Conservation (phyloP, 2,797 vertebrate genomes). For the Melanitta fusca region DNA sequence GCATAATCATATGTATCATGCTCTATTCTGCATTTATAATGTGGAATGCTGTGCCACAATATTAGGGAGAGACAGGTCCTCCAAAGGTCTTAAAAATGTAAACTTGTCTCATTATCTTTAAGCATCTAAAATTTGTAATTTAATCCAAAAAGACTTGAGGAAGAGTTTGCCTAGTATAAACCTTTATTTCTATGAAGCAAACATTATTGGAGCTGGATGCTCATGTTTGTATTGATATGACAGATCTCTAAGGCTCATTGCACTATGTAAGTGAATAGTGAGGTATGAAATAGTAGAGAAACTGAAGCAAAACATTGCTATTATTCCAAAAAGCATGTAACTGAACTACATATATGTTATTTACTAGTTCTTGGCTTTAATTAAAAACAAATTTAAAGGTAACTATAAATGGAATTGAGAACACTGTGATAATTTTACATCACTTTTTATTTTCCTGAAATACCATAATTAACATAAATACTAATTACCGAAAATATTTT, state of each 20-base stretch:
- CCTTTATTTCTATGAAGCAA: not conserved
- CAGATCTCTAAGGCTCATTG: not conserved
- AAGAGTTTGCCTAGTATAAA: not conserved
- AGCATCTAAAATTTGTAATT: not conserved
- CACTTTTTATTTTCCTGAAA: constrained; percentile 49
- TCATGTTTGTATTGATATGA: not conserved
- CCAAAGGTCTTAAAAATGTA: not conserved
- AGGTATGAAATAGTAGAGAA: not conserved
- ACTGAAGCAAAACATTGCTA: not conserved
- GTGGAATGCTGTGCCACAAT: not conserved
- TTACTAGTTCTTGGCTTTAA: constrained; percentile 16
- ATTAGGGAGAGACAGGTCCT: not conserved
- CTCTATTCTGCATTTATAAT: not conserved
- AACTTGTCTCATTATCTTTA: not conserved
- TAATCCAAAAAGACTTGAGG: not conserved
- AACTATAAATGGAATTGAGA: constrained; percentile 21
- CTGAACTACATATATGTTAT: not conserved
- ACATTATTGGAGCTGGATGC: not conserved
- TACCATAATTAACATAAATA: constrained; percentile 45
- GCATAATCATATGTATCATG: accelerated
- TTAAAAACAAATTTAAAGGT: constrained; percentile 52
- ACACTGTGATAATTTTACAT: not conserved
- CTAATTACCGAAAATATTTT: constrained; percentile 35
- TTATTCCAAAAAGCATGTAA: not conserved
- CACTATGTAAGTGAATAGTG: not conserved